phyloP scores from a whole-genome alignment of 2,888 invertebrate genomes.

The Nymphalis polychloros region DNA sequence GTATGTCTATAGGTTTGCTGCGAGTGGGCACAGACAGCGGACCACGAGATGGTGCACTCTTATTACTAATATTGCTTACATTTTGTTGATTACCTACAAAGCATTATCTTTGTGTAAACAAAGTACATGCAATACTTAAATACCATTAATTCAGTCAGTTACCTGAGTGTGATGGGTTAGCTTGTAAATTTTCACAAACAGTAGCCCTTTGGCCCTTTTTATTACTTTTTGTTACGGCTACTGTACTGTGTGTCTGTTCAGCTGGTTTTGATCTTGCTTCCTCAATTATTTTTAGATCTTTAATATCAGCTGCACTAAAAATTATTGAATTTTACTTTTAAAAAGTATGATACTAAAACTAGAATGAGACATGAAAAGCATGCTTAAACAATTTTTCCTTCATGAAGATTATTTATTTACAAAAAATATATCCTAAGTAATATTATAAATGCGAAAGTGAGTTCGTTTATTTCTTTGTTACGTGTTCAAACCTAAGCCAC shows the following conservation, averaged over 20 bases:
- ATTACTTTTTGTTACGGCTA: conserved; percentile 58
- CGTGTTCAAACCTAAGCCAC: too few relatives aligned
- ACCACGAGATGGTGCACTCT: conserved; percentile 17
- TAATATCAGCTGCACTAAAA: conserved; percentile 86
- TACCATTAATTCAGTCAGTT: background rate
- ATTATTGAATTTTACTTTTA: background rate
- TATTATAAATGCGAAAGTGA: too few relatives aligned
- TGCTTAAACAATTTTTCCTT: too few relatives aligned
- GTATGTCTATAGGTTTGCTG: conserved; percentile 73
- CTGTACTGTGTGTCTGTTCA: conserved; percentile 68
- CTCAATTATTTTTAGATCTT: conserved; percentile 87
- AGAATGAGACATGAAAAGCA: background rate
- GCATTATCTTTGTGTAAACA: conserved; percentile 5
- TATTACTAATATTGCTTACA: conserved; percentile 36
- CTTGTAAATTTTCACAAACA: conserved; percentile 69
- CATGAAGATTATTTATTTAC: too few relatives aligned
- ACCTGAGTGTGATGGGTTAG: conserved; percentile 60
- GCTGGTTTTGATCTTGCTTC: conserved; percentile 78
- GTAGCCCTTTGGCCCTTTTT: conserved; percentile 65
- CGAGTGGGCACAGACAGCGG: conserved; percentile 45
- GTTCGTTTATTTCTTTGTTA: too few relatives aligned
- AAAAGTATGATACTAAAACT: background rate
- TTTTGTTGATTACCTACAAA: conserved; percentile 39
- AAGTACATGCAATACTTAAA: conserved; percentile 10
- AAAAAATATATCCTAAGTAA: too few relatives aligned